Conservation (phyloP, 2,113 vertebrate species). For the Phylloscopus whistleri region DNA sequence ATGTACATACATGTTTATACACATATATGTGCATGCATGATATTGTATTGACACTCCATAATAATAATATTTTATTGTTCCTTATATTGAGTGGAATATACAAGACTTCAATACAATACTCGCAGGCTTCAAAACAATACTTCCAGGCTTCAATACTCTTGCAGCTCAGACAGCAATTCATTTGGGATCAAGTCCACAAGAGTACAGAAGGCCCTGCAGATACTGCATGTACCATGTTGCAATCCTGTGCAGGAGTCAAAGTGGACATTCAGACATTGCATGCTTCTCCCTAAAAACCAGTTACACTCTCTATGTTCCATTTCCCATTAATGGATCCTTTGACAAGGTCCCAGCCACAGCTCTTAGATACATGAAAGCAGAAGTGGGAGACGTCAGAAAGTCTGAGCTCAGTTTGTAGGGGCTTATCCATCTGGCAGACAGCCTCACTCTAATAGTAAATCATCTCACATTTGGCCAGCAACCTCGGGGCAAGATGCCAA, state of each 20-base stretch:
- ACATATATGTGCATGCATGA: rapidly evolving
- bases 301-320: background rate
- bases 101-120: background rate
- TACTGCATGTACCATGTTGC: rapidly evolving
- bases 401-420: conserved; percentile 34
- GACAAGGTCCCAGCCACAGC: background rate
- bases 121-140: background rate
- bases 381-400: conserved; percentile 17
- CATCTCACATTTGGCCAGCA: conserved; percentile 6
- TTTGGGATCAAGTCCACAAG: background rate
- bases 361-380: background rate
- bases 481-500: background rate
- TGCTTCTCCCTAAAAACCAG: background rate
- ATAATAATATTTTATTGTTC: background rate
- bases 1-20: too few relatives aligned
- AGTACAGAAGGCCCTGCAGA: background rate
- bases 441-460: background rate
- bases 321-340: background rate
- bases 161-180: background rate
- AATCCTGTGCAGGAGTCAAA: background rate
- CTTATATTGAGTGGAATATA: background rate
- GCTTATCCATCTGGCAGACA: conserved; percentile 32
- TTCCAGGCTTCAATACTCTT: background rate
- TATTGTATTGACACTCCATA: background rate
- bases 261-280: rapidly evolving